Evolutionary conservation across 2,113 vertebrate genomes (phyloP).

Genomic region (Leptodactylus fuscus): DNA sequence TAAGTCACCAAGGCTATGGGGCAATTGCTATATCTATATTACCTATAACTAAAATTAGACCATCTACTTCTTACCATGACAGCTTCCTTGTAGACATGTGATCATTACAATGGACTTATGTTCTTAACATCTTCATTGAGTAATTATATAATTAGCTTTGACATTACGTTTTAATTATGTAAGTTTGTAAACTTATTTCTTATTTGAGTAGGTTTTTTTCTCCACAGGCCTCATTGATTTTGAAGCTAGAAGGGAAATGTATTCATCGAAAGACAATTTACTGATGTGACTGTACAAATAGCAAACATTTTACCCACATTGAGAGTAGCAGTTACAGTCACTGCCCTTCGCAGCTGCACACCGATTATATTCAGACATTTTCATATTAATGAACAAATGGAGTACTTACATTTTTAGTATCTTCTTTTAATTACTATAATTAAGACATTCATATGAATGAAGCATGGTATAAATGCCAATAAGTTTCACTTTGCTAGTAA

Average conservation of each 20-base stretch:
- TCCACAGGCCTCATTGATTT: too few relatives aligned
- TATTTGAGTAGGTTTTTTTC: not conserved
- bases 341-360: slow-evolving; percentile 46
- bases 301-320: slow-evolving; percentile 18
- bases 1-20: too few relatives aligned
- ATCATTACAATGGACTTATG: not conserved
- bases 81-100: not conserved
- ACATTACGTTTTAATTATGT: not conserved
- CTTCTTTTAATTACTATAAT: slow-evolving; percentile 55
- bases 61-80: too few relatives aligned
- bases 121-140: not conserved
- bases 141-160: not conserved
- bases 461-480: slow-evolving; percentile 48
- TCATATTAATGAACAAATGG: slow-evolving; percentile 55
- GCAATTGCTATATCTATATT: too few relatives aligned
- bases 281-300: slow-evolving; percentile 19
- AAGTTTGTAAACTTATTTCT: not conserved
- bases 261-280: not conserved
- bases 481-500: slow-evolving; percentile 49
- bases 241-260: not conserved
- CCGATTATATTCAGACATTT: slow-evolving; percentile 40
- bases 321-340: slow-evolving; percentile 31
- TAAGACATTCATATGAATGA: slow-evolving; percentile 51
- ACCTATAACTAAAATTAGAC: too few relatives aligned
- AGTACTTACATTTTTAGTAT: slow-evolving; percentile 59